These are phyloP conservation scores for Drosophila dunni DNA, from an alignment of 1,140 invertebrate genomes.

Conservation along the genomic window DNA sequence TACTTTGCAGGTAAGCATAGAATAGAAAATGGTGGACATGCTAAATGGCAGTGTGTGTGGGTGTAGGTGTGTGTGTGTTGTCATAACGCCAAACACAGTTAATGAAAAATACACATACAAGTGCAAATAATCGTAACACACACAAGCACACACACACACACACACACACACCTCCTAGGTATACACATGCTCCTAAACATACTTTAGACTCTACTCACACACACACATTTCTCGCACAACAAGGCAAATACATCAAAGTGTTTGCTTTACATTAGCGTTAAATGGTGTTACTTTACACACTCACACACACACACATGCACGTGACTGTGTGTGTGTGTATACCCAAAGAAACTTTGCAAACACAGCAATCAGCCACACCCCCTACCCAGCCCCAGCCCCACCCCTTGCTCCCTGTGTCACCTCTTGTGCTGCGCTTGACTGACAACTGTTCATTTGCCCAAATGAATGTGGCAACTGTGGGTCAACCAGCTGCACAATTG, in stretches of 20 bases:
- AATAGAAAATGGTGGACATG: conserved; percentile 20
- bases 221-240: conserved; percentile 33
- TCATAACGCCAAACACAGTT: conserved; percentile 69
- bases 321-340: not conserved
- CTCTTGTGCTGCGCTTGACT: conserved; percentile 39
- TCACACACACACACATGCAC: conserved; percentile 47
- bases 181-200: conserved; percentile 28
- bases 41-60: not conserved
- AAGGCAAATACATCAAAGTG: conserved; percentile 80
- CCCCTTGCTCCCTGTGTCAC: not conserved
- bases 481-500: conserved; percentile 19
- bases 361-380: conserved; percentile 24
- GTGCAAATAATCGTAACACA: conserved; percentile 53
- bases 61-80: conserved; percentile 31
- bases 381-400: not conserved
- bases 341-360: conserved; percentile 63
- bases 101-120: conserved; percentile 78
- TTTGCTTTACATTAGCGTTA: conserved; percentile 82
- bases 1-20: conserved; percentile 95
- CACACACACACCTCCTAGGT: conserved; percentile 34
- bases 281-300: conserved; percentile 76
- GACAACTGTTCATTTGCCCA: conserved; percentile 43
- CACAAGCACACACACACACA: conserved; percentile 44
- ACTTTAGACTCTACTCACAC: conserved; percentile 2
- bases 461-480: conserved; percentile 43